These are phyloP conservation scores for Gila orcuttii DNA, from an alignment of 2,113 vertebrate species.

Conservation along the genomic window DNA sequence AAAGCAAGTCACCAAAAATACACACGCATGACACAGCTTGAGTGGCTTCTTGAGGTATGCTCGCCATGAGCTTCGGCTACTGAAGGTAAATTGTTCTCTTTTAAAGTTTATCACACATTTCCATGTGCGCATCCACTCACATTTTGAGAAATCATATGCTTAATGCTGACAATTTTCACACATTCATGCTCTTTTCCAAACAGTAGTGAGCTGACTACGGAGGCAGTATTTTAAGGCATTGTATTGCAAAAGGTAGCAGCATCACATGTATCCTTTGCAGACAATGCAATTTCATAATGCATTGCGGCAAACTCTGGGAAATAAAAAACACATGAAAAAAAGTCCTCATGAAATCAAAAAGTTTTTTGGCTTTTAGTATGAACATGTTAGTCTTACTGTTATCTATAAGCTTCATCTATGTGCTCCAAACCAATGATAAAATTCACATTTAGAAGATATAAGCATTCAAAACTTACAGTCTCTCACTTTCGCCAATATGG, in stretches of 20 bases:
- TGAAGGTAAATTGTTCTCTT: neutral
- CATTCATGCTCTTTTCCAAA: constrained; percentile 11
- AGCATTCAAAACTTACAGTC: too few species aligned
- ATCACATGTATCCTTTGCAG: neutral
- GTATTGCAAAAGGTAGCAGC: neutral
- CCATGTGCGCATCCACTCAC: neutral
- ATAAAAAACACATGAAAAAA: too few species aligned
- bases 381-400: too few species aligned
- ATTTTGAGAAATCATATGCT: neutral
- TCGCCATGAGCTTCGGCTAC: neutral
- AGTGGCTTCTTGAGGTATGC: neutral
- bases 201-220: neutral
- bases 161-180: constrained; percentile 33
- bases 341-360: too few species aligned
- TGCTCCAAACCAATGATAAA: too few species aligned
- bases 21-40: constrained; percentile 34
- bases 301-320: neutral
- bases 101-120: constrained; percentile 13
- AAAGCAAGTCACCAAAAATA: constrained; percentile 47
- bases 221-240: neutral
- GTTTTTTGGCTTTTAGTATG: too few species aligned
- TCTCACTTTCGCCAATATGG: too few species aligned
- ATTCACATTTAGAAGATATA: too few species aligned
- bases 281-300: neutral
- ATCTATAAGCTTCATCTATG: too few species aligned